Conservation (phyloP, 35 echinoderm and acorn worm species). For the Ptychodera flava region DNA sequence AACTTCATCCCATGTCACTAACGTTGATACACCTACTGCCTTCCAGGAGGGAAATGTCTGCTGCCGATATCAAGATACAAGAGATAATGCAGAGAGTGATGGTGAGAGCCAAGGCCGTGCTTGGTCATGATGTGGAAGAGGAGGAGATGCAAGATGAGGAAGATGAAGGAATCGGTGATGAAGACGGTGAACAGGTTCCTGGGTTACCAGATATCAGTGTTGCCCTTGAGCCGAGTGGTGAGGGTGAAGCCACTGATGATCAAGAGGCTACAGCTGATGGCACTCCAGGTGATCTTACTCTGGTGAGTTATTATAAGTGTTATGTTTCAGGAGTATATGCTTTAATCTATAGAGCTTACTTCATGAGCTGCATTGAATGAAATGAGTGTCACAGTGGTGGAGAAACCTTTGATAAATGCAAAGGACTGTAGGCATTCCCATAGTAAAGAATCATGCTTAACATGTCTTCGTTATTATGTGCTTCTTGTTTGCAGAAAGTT, state of each 20-base stretch:
- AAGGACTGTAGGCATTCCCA: no score
- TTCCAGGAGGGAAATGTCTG: slow-evolving; percentile 24
- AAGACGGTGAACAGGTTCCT: background rate
- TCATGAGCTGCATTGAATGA: no score
- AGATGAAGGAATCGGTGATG: slow-evolving; percentile 1
- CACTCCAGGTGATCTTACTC: background rate
- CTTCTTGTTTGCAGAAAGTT: no score
- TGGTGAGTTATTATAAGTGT: no score
- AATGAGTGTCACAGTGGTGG: no score
- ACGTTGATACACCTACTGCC: no score
- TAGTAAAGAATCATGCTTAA: no score
- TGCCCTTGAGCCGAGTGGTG: background rate
- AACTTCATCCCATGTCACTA: no score
- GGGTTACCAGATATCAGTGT: background rate
- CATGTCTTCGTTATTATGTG: no score
- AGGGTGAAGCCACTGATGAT: background rate
- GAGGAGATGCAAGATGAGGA: background rate
- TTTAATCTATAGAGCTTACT: no score
- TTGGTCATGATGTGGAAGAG: slow-evolving; percentile 43
- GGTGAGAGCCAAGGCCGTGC: slow-evolving; percentile 43
- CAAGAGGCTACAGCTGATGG: background rate
- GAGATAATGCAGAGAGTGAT: slow-evolving; percentile 93
- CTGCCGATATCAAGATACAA: slow-evolving; percentile 91
- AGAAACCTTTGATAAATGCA: no score
- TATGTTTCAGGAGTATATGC: no score